Percentiles rank a stretch among this genome's conserved stretches.
phyloP scores from a whole-genome alignment of 2,113 vertebrate genomes.

The Sminthopsis crassicaudata region DNA sequence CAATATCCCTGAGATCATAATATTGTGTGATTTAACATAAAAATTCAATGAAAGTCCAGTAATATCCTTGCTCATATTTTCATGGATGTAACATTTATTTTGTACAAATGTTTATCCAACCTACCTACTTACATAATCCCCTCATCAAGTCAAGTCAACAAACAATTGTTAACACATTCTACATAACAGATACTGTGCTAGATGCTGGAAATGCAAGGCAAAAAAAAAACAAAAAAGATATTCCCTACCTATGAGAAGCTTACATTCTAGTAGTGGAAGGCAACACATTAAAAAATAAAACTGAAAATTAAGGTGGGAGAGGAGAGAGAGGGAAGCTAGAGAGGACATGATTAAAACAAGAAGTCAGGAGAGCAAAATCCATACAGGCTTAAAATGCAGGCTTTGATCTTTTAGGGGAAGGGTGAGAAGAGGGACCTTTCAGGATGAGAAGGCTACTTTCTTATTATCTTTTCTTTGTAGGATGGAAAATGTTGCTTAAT shows the following conservation, averaged over 20 bases:
- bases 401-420: not conserved
- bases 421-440: not conserved
- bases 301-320: not conserved
- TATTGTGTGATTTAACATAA: slow-evolving; percentile 56
- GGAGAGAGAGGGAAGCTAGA: not conserved
- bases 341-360: not conserved
- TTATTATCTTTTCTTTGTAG: slow-evolving; percentile 25
- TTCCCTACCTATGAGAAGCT: not conserved
- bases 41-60: slow-evolving; percentile 64
- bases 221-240: not conserved
- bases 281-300: not conserved
- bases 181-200: not conserved
- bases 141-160: not conserved
- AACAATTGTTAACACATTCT: not conserved
- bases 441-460: slow-evolving; percentile 3
- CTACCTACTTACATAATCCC: slow-evolving; percentile 10
- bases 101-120: slow-evolving; percentile 41
- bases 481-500: slow-evolving; percentile 9
- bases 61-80: slow-evolving; percentile 48
- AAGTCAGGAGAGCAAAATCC: not conserved
- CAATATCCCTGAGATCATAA: slow-evolving; percentile 62
- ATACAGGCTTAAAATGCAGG: not conserved
- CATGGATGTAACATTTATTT: slow-evolving; percentile 55
- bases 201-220: not conserved
- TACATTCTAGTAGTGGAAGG: not conserved